A percentile compares a stretch with the other conserved stretches of the same genome.
Evolutionary conservation across 2,888 invertebrate genomes (phyloP).

Genomic region (Tillus elongatus): DNA sequence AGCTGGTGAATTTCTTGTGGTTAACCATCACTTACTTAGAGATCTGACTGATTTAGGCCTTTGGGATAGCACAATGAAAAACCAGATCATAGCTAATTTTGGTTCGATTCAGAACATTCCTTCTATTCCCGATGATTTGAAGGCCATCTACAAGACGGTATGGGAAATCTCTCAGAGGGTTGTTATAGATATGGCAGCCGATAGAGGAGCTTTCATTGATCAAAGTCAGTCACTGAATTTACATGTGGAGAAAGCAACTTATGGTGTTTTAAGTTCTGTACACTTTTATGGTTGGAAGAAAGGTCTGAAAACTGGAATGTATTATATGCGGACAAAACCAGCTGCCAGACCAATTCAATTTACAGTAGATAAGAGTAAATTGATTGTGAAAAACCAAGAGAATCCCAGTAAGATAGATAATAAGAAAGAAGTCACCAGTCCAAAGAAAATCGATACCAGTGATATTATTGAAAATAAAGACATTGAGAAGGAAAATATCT

Average conservation of each 20-base stretch:
- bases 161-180: slow-evolving; percentile 95
- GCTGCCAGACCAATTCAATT: slow-evolving; percentile 96
- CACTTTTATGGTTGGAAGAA: slow-evolving; percentile 97
- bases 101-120: slow-evolving; percentile 90
- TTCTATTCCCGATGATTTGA: slow-evolving; percentile 73
- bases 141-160: slow-evolving; percentile 87
- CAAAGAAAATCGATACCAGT: too few relatives aligned
- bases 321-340: slow-evolving; percentile 92
- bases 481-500: too few relatives aligned
- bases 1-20: slow-evolving; percentile 92
- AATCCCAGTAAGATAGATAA: slow-evolving; percentile 11
- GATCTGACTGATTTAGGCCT: slow-evolving; percentile 85
- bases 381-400: slow-evolving; percentile 40
- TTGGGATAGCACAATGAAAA: slow-evolving; percentile 95
- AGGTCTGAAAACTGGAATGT: slow-evolving; percentile 98
- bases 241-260: slow-evolving; percentile 90
- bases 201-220: slow-evolving; percentile 95
- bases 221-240: slow-evolving; percentile 98
- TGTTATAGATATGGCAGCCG: slow-evolving; percentile 93
- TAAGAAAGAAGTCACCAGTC: too few relatives aligned
- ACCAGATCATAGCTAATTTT: slow-evolving; percentile 78
- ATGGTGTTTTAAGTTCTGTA: slow-evolving; percentile 91
- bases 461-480: too few relatives aligned
- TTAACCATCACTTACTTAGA: slow-evolving; percentile 89
- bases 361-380: slow-evolving; percentile 82